Base-by-base conservation (phyloP, 1,140 invertebrate species). In the Halotydeus destructor region DNA sequence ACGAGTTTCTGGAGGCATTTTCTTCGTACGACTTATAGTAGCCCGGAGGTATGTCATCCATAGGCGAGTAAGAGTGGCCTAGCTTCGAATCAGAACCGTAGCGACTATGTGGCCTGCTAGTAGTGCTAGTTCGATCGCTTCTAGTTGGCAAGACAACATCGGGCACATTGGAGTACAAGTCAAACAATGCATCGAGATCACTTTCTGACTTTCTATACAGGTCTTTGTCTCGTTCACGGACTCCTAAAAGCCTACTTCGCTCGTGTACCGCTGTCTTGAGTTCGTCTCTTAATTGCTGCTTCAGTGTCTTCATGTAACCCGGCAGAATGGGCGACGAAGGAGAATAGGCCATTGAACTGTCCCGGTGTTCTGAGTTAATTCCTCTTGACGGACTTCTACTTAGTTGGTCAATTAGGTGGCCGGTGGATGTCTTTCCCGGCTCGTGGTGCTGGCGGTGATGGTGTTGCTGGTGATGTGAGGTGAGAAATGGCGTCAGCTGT, bases 211-310 rank as follows among this genome's bases (percentile, higher is more conserved):
- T 57, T 49, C 16, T 51, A 50, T 38, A 55, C 49, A 35, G 36
- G 32, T 47, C 26, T 11, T 41, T 57, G 48, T 40, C 57, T 48
- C 40, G 55, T 56, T 60, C 57, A 33, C 54, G 57, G 37, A 48
- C 50, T 48, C 64, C 61, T 28, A 64, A 51, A 46, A 61, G 51
- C 24, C 57, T 52, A 39, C 59, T 52, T 31, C 62, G 41, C 35
- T 64, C 60, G 39, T 57, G 54, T 8, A 61, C 61, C 5, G 61
- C 62, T n/a, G 58, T 54, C 47, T 64, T 58, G 21, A 69, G 50
- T 50, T 70, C 68, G 43, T 69, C 67, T 45, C 64, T 59, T n/a
- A 70, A 54, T 42, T 67, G 58, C 39, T 65, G 63, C 48, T 69
- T 65, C 23, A 68, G 51, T 24, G 56, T 62, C 50, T 64, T 64